Evolutionary conservation across 2,113 vertebrate species (phyloP).

Genomic region (Istiophorus platypterus): DNA sequence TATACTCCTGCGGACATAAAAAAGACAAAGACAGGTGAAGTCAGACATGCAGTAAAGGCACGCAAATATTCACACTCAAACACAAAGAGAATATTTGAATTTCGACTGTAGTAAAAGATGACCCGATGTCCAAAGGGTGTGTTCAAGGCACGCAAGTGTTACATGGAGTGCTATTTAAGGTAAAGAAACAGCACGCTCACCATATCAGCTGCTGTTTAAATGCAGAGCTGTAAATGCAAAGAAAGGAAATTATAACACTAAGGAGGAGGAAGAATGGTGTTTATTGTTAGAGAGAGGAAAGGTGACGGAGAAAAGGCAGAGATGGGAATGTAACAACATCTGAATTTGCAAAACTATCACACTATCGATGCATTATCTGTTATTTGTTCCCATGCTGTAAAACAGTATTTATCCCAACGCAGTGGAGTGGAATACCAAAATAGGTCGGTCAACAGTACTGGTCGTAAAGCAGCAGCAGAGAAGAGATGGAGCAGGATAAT

Average conservation of each 20-base stretch:
- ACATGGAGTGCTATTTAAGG: conserved; percentile 71
- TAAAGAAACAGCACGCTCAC: conserved; percentile 33
- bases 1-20: conserved; percentile 68
- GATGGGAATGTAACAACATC: conserved; percentile 19
- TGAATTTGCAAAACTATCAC: conserved; percentile 64
- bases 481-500: conserved; percentile 60
- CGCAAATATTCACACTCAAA: conserved; percentile 43
- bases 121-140: conserved; percentile 41
- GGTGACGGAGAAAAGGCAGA: conserved; percentile 47
- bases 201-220: conserved; percentile 74
- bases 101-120: conserved; percentile 50
- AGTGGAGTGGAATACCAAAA: conserved; percentile 54
- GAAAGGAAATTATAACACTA: conserved; percentile 50
- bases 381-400: conserved; percentile 19
- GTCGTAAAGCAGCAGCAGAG: conserved; percentile 45
- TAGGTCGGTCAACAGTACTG: conserved; percentile 53
- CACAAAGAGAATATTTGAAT: conserved; percentile 45
- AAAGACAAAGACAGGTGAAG: conserved; percentile 36
- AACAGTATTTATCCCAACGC: conserved; percentile 42
- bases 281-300: conserved; percentile 58
- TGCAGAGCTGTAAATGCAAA: conserved; percentile 74
- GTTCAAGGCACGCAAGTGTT: conserved; percentile 27
- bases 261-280: conserved; percentile 59
- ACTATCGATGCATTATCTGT: conserved; percentile 14
- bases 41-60: conserved; percentile 11